These are phyloP conservation scores for Micromussa lordhowensis DNA, from an alignment of 92 coral and sea anemone genomes.

Conservation along the genomic window DNA sequence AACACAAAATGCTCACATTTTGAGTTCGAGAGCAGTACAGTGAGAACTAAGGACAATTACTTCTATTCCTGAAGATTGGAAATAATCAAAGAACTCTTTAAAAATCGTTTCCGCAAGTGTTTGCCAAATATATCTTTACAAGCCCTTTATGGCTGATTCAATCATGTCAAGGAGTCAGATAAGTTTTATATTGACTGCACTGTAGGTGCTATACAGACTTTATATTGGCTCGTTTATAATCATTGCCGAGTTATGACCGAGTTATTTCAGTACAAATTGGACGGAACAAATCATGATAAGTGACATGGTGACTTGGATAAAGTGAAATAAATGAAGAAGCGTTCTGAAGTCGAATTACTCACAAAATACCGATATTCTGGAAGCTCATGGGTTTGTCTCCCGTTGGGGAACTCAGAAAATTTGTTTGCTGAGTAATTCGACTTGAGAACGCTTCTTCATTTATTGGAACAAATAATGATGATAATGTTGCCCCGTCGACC, in stretches of 20 bases:
- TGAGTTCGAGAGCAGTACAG: background rate
- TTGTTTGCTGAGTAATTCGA: no score
- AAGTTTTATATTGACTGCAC: background rate
- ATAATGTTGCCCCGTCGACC: background rate
- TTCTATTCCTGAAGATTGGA: background rate
- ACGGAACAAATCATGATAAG: background rate
- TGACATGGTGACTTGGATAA: no score
- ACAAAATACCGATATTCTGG: no score
- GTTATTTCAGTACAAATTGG: background rate
- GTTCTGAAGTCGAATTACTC: no score
- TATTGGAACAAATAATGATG: no score
- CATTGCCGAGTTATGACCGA: background rate
- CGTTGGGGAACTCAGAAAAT: no score
- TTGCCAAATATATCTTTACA: background rate
- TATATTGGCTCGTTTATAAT: background rate
- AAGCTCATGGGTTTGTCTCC: no score
- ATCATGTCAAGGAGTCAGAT: background rate
- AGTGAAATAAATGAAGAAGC: no score
- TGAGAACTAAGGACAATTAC: background rate
- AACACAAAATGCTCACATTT: background rate
- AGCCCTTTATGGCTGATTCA: background rate
- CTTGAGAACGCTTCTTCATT: no score
- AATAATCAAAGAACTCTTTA: background rate
- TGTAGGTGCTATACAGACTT: background rate
- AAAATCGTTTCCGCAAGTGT: background rate